Evolutionary conservation across 2,888 invertebrate species (phyloP).

Genomic region (Spodoptera exigua): DNA sequence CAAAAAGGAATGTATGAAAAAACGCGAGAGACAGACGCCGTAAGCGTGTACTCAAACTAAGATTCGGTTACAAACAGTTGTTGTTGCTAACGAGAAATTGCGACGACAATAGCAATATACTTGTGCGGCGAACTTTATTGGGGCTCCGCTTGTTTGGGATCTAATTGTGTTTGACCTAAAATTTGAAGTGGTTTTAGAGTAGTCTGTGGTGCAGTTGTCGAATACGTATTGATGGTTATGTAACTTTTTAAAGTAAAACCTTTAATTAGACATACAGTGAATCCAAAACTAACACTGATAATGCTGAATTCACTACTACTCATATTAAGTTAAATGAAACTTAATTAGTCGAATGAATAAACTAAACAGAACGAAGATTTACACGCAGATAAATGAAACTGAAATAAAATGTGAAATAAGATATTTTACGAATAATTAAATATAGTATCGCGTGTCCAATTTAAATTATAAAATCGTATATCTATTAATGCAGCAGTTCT

Average conservation of each 20-base stretch:
- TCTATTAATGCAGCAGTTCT: constrained; percentile 4
- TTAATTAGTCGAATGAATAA: too few species aligned
- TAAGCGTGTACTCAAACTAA: constrained; percentile 72
- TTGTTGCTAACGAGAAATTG: constrained; percentile 74
- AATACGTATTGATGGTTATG: background rate
- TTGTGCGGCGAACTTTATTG: constrained; percentile 36
- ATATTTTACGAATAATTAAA: background rate
- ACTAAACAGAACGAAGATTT: too few species aligned
- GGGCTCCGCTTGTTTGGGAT: constrained; percentile 46
- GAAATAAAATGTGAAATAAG: too few species aligned
- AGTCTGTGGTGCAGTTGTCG: constrained; percentile 6
- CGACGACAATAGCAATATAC: constrained; percentile 57
- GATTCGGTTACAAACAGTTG: constrained; percentile 82
- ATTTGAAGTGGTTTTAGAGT: constrained; percentile 21
- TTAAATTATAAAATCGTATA: constrained; percentile 1
- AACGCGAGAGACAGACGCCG: constrained; percentile 76
- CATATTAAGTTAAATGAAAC: too few species aligned
- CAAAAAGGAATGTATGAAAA: constrained; percentile 83
- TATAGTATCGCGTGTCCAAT: background rate
- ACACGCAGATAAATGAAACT: too few species aligned
- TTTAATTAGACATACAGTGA: too few species aligned
- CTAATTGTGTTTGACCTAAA: constrained; percentile 39
- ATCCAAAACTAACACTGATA: too few species aligned
- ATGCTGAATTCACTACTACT: too few species aligned
- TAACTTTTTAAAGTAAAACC: too few species aligned